Evolutionary conservation across 2,797 vertebrate species (phyloP).

Genomic region (Tauraco hartlaubi): DNA sequence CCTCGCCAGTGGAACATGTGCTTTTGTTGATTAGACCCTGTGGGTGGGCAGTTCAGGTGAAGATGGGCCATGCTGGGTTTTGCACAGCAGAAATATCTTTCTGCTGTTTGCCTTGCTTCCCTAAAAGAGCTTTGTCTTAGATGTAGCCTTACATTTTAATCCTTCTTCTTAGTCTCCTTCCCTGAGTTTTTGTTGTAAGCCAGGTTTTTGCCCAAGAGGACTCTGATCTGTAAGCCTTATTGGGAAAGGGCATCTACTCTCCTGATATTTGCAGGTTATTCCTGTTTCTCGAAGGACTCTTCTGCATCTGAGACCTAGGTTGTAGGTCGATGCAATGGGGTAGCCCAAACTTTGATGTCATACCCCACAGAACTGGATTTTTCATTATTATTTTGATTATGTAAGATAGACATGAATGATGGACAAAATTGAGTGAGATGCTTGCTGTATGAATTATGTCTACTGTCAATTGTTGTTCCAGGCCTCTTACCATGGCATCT

Average conservation of each 20-base stretch:
- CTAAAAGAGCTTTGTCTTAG: not conserved
- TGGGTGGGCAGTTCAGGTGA: not conserved
- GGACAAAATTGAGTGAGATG: not conserved
- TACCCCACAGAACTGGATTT: not conserved
- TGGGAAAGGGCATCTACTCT: not conserved
- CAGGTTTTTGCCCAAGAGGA: not conserved
- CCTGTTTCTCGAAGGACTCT: not conserved
- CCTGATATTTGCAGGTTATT: not conserved
- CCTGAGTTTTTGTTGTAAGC: not conserved
- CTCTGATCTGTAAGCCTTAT: not conserved
- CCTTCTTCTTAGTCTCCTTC: not conserved
- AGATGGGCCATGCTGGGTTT: not conserved
- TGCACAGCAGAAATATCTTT: not conserved
- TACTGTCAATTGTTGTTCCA: not conserved
- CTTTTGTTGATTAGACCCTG: not conserved
- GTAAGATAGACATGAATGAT: not conserved
- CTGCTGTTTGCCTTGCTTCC: not conserved
- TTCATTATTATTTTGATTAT: not conserved
- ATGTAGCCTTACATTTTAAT: not conserved
- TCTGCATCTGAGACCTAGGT: not conserved
- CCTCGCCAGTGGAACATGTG: not conserved
- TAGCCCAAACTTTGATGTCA: not conserved
- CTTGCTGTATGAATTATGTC: not conserved
- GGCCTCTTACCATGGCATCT: not conserved
- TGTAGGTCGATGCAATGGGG: not conserved